Conservation (phyloP, 1,140 invertebrate genomes). For the Drosophila melanica region DNA sequence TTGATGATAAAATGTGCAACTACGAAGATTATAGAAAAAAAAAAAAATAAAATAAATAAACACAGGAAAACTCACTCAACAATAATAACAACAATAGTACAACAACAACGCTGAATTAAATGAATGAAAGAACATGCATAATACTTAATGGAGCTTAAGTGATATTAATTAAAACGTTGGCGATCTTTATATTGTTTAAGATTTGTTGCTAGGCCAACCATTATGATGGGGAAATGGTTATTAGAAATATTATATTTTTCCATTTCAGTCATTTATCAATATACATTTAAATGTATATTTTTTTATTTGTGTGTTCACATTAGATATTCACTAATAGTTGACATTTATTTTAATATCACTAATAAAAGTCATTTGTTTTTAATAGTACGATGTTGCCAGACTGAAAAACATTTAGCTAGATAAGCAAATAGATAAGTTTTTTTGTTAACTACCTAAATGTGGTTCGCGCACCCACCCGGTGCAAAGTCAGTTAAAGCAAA, state of each 20-base stretch:
- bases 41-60: conserved; percentile 1
- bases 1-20: conserved; percentile 6
- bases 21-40: conserved; percentile 5
- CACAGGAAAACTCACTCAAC: conserved; percentile 43
- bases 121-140: conserved; percentile 55
- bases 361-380: neutral
- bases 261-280: neutral
- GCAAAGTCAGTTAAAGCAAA: conserved; percentile 10
- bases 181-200: conserved; percentile 38
- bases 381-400: neutral
- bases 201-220: conserved; percentile 39
- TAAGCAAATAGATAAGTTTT: conserved; percentile 17
- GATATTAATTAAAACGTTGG: conserved; percentile 70
- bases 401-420: neutral
- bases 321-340: neutral
- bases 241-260: neutral
- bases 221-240: neutral
- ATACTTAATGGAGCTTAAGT: conserved; percentile 67
- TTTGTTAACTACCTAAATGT: neutral
- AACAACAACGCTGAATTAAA: conserved; percentile 38
- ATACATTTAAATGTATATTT: neutral
- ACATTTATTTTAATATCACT: neutral
- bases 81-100: conserved; percentile 23
- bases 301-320: neutral
- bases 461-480: neutral